Evolutionary conservation across 2,888 invertebrate genomes (phyloP), one percentile per base, ranked within the genome.

Genomic region (Kryphioiulus occultus): DNA sequence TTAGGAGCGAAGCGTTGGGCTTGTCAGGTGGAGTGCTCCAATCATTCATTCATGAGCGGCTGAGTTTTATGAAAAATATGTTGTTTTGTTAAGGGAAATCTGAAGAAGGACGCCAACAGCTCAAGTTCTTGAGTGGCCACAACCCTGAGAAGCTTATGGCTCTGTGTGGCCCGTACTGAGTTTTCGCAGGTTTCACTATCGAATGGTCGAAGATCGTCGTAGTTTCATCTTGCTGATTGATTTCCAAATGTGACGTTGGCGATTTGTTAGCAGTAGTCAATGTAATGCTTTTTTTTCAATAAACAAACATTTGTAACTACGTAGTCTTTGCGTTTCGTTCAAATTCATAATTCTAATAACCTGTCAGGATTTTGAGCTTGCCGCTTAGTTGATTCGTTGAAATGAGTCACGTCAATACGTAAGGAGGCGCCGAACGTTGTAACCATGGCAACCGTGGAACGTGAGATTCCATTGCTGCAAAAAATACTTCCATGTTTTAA

Each of bases 61-160:
- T 35, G 2, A 7, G 35, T 32, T 35, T 84, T 84, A 4, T 84
- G 5, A 39, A n/a, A 39, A 35, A 84, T 4, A 5, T 26, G 86
- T 86, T 87, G 42, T 85, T 78, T 86, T 86, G 22, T 87, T 19
- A 30, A 89, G 89, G 88, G 19, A 93, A 94, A 5, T 93, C 94
- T 0, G 93, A 94, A 86, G 93, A 93, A 10, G 94, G 94, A 88
- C 94, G 96, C 90, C 93, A 94, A 78, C 97, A 98, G 92, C 92
- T 98, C 1, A 94, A 95, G 90, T 94, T 95, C 90, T 91, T 96
- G 84, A 95, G 95, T 91, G 94, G 94, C 30, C 93, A 92, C 90
- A 97, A 97, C 92, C 97, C 97, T 0, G 94, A 93, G 89, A 93
- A 92, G 87, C 93, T 97, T 86, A 95, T 96, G 95, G 92, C 94